These are phyloP conservation scores for Ornithoptera priamus DNA, from an alignment of 2,888 invertebrate species.

Conservation along the genomic window DNA sequence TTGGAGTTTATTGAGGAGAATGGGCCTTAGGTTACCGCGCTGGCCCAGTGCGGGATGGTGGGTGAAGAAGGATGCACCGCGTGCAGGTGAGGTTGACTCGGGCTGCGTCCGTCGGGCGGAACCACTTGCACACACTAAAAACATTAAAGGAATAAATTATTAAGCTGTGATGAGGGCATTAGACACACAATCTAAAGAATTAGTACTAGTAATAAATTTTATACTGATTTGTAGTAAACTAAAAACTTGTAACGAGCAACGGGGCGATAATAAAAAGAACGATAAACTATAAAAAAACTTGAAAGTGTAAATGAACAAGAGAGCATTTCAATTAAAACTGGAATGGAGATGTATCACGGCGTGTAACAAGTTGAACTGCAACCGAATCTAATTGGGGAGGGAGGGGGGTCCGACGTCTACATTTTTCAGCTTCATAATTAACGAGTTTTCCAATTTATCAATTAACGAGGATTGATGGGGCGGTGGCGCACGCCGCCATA, in stretches of 20 bases:
- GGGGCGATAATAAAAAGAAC: background rate
- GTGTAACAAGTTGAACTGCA: slow-evolving; percentile 14
- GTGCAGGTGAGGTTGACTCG: no score
- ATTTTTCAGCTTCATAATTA: slow-evolving; percentile 28
- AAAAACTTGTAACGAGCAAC: background rate
- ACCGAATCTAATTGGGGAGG: slow-evolving; percentile 27
- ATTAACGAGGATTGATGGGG: slow-evolving; percentile 29
- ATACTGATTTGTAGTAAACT: no score
- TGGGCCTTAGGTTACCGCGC: no score
- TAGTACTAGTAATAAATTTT: background rate
- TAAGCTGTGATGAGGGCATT: no score
- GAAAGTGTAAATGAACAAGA: background rate
- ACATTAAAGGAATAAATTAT: no score
- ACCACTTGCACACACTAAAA: no score
- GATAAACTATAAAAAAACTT: background rate
- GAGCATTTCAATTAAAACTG: background rate
- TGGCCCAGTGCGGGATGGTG: no score
- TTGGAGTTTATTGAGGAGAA: no score
- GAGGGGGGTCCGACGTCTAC: slow-evolving; percentile 22
- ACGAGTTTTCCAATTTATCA: slow-evolving; percentile 28
- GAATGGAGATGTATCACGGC: slow-evolving; percentile 5
- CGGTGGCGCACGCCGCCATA: slow-evolving; percentile 34
- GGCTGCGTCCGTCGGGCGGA: no score
- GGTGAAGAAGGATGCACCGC: no score
- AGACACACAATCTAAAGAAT: no score